Base-by-base conservation (phyloP, 92 coral and sea anemone species). In the Palythoa grandiflora region DNA sequence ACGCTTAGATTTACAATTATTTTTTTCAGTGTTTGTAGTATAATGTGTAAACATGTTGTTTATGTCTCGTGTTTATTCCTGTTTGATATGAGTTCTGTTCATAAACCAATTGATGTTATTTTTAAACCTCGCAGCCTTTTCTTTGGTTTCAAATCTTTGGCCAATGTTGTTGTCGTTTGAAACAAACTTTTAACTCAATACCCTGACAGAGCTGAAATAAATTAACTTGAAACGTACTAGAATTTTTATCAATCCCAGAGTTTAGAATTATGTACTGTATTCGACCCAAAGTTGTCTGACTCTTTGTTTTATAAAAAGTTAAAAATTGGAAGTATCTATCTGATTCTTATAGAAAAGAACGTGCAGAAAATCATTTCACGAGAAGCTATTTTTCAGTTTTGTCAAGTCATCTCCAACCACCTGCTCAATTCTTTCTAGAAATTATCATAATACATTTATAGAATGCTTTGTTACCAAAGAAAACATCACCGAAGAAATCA, bases 381-480 rank as follows among this genome's bases (percentile, higher is more conserved):
- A 4, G 50, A 44, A 44, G 3, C 7, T 44, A 44, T 44, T 44
- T 63, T 63, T 17, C 36, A n/a, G 9, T 3, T 8, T 17, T 17
- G 70, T n/a, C 28, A 17, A 16, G 70, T 63, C n/a, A 63, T 3
- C 9, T 28, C 21, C 1, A 20, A 10, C 3, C 75, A 70, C 75
- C 75, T 70, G 75, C 36, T 70, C 75, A 70, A 36, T 70, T 35
- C 14, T 35, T 70, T 36, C 47, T 36, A 35, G 75, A 70, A 70
- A 38, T 38, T 70, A 36, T 36, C 48, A 36, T 70, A 70, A 70
- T 36, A 63, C 5, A 63, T 63, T 5, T 63, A 63, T 17, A 12
- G 39, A 28, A 38, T 11, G n/a, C 47, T 70, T 70, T 35, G 75
- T 35, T 63, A 1, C 6, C 11, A 2, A 11, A 9, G 75, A 70